Conservation (phyloP, 1,140 invertebrate genomes). For the Heliconius himera region DNA sequence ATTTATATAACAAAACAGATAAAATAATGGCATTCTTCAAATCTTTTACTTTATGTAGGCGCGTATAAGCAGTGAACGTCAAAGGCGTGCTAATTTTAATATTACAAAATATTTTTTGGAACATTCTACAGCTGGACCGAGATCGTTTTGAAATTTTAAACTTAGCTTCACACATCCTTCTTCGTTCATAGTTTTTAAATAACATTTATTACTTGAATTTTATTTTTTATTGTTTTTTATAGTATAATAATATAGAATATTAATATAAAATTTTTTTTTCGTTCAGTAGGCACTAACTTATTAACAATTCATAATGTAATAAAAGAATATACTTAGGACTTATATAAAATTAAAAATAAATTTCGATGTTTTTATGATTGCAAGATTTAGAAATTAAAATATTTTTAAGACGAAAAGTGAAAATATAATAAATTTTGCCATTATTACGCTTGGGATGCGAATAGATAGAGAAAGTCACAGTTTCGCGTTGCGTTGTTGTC, state of each 20-base stretch:
- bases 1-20: neutral
- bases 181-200: too few species aligned
- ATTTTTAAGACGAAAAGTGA: neutral
- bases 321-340: too few species aligned
- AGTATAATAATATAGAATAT: too few species aligned
- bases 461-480: neutral
- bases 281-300: too few species aligned
- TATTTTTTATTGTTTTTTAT: too few species aligned
- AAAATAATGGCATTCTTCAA: neutral
- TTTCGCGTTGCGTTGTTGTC: neutral
- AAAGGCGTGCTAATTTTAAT: neutral
- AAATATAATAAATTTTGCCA: conserved; percentile 6
- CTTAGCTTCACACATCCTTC: too few species aligned
- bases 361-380: too few species aligned
- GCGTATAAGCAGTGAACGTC: neutral
- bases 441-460: conserved; percentile 6
- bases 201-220: too few species aligned
- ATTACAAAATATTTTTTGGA: neutral
- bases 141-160: too few species aligned
- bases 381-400: neutral
- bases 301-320: neutral
- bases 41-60: neutral
- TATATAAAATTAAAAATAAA: too few species aligned
- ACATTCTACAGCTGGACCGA: neutral
- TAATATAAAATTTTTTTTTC: too few species aligned